Percentiles rank a stretch among this genome's conserved stretches.
Evolutionary conservation across 1,140 invertebrate genomes (phyloP).

Genomic region (Magallana angulata): DNA sequence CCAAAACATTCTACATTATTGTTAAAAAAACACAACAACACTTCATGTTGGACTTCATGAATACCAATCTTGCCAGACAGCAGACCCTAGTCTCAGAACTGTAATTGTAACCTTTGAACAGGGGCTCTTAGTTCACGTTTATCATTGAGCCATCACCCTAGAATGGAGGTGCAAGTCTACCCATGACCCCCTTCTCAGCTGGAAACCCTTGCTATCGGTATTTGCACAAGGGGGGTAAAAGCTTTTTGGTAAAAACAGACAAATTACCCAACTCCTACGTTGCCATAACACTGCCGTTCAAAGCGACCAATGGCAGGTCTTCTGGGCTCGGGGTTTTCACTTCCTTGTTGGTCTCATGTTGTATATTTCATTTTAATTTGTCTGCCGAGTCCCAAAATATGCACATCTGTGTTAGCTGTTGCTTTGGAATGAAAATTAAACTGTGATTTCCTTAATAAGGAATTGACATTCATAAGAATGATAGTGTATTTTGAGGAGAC

Average conservation of each 20-base stretch:
- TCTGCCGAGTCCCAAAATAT: constrained; percentile 4
- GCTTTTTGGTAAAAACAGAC: constrained; percentile 31
- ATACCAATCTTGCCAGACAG: constrained; percentile 3
- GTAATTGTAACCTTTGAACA: constrained; percentile 9
- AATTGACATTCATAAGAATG: constrained; percentile 16
- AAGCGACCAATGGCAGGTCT: background rate
- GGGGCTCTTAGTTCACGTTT: background rate
- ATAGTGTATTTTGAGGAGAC: background rate
- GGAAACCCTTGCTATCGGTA: background rate
- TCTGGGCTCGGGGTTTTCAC: background rate
- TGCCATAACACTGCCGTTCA: background rate
- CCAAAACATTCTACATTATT: background rate
- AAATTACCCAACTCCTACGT: constrained; percentile 20
- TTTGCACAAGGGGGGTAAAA: background rate
- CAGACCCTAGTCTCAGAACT: background rate
- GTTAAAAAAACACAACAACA: background rate
- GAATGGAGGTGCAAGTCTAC: background rate
- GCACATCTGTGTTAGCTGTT: background rate
- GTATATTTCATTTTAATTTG: background rate
- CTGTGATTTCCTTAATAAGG: background rate
- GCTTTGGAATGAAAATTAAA: background rate
- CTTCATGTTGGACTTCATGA: constrained; percentile 1
- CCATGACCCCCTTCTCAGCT: background rate
- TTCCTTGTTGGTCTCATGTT: no score
- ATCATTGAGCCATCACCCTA: background rate